Percentiles rank a stretch among this genome's conserved stretches.
Conservation (phyloP, 2,113 vertebrate species). For the human region DNA sequence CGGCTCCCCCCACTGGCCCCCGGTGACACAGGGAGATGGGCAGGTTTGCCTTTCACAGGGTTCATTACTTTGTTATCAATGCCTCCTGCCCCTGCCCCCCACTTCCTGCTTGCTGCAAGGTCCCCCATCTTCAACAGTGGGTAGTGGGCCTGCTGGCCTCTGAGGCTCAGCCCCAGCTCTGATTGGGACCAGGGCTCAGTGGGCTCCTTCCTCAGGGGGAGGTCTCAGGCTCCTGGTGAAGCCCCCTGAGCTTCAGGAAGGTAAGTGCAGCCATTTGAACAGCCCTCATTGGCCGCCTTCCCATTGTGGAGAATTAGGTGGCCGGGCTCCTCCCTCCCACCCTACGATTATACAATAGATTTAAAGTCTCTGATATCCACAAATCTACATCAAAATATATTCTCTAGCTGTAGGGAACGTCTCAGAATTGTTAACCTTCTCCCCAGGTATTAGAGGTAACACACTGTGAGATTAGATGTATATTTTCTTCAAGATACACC, state of each 20-base stretch:
- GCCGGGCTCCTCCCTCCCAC: slow-evolving; percentile 81
- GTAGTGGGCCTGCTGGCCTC: background rate
- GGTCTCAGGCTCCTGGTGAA: background rate
- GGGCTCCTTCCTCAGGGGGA: background rate
- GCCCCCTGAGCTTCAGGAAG: background rate
- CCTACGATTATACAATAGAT: slow-evolving; percentile 87
- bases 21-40: fast-evolving
- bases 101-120: too few species aligned
- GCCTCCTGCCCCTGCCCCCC: fast-evolving
- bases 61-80: too few species aligned
- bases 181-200: background rate
- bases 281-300: slow-evolving; percentile 64
- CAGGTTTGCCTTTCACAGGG: background rate
- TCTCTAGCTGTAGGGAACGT: slow-evolving; percentile 86
- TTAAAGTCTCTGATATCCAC: slow-evolving; percentile 88
- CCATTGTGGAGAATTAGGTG: slow-evolving; percentile 77
- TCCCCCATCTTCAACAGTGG: background rate
- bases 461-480: slow-evolving; percentile 91
- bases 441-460: slow-evolving; percentile 88
- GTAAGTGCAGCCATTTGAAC: background rate
- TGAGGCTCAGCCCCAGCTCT: background rate
- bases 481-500: slow-evolving; percentile 90
- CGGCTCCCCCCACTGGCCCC: fast-evolving
- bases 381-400: slow-evolving; percentile 89
- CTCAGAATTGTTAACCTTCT: slow-evolving; percentile 91